A percentile compares a stretch with the other conserved stretches of the same genome.
Conservation (phyloP, 2,797 vertebrate genomes). For the Leontopithecus rosalia region DNA sequence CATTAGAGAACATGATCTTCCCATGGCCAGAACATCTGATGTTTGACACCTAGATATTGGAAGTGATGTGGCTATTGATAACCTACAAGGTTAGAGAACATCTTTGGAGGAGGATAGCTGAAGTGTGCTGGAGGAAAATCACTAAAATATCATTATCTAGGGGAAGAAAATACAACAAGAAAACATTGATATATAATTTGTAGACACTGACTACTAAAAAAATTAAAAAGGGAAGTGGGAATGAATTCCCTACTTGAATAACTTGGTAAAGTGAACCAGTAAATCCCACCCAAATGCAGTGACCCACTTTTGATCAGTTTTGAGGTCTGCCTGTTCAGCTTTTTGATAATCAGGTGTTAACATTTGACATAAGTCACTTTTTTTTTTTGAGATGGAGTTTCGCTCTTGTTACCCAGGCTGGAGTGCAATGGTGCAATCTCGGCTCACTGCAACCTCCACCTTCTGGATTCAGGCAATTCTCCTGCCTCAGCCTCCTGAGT, state of each 20-base stretch:
- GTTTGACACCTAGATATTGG: neutral
- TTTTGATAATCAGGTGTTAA: neutral
- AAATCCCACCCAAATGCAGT: neutral
- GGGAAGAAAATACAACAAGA: neutral
- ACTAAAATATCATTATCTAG: neutral
- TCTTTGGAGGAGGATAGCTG: neutral
- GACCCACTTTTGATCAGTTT: neutral
- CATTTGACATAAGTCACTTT: neutral
- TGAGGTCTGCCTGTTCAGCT: neutral
- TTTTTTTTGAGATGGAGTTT: no score
- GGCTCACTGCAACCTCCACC: no score
- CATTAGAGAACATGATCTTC: neutral
- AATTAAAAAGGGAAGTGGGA: accelerated
- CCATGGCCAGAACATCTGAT: neutral
- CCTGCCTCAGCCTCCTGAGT: no score
- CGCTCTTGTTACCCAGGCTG: no score
- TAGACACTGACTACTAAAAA: neutral
- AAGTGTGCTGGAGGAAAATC: neutral
- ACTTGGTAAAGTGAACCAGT: neutral
- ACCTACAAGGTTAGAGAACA: neutral
- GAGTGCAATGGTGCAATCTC: no score
- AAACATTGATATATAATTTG: neutral
- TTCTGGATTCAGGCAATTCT: no score
- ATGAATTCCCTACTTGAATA: neutral
- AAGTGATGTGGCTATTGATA: neutral